Percentiles rank a stretch among this genome's conserved stretches.
Evolutionary conservation across 2,113 vertebrate species (phyloP).

Genomic region (Setophaga kirtlandii): DNA sequence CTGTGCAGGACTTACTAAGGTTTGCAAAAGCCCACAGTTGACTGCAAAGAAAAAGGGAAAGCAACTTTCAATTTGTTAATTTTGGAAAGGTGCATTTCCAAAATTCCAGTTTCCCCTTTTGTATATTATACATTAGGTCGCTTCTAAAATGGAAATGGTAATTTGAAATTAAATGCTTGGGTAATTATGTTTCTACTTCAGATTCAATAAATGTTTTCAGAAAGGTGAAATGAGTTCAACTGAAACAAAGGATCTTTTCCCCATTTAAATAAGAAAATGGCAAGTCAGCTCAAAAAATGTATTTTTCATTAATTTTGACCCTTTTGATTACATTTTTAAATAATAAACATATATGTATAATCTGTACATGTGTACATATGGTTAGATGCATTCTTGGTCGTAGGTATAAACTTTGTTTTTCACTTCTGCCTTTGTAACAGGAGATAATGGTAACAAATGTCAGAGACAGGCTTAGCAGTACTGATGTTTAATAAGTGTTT

Average conservation of each 20-base stretch:
- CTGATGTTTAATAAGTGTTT: background rate
- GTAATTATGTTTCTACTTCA: background rate
- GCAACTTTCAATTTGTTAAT: background rate
- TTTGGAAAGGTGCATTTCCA: background rate
- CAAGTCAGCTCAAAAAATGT: background rate
- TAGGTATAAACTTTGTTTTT: background rate
- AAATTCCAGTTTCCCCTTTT: background rate
- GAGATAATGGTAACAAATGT: background rate
- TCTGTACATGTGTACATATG: background rate
- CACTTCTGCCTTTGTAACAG: background rate
- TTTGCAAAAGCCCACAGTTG: background rate
- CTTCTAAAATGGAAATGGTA: background rate
- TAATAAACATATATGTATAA: background rate
- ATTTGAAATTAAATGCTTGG: background rate
- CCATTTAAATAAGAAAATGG: background rate
- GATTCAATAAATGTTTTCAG: background rate
- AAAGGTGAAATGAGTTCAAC: background rate
- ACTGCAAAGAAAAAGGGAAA: background rate
- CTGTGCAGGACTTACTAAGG: background rate
- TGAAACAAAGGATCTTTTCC: background rate
- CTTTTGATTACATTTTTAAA: background rate
- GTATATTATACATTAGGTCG: fast-evolving
- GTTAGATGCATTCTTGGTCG: background rate
- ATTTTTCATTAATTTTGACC: background rate
- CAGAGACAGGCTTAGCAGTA: background rate